These are phyloP conservation scores for Ondatra zibethicus DNA, from an alignment of 2,113 vertebrate species.

Conservation along the genomic window DNA sequence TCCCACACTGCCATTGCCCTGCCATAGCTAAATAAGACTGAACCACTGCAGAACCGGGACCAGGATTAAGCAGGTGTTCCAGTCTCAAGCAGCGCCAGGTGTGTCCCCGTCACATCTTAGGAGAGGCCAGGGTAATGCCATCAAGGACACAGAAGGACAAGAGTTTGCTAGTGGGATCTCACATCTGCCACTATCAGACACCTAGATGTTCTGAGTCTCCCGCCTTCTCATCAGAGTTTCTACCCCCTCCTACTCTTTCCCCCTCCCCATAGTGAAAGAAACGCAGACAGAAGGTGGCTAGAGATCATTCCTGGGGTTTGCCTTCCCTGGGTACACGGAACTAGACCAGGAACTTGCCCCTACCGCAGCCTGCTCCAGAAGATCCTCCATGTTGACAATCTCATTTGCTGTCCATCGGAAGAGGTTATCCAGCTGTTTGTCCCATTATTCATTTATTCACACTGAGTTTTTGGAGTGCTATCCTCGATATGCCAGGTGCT, in stretches of 20 bases:
- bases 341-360: background rate
- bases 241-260: background rate
- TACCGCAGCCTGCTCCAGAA: background rate
- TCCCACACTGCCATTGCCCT: background rate
- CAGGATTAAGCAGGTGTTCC: background rate
- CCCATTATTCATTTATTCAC: background rate
- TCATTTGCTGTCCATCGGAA: background rate
- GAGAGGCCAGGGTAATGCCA: background rate
- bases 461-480: background rate
- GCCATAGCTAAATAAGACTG: background rate
- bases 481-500: background rate
- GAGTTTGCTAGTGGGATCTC: conserved; percentile 26
- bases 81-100: conserved; percentile 82
- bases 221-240: background rate
- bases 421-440: background rate
- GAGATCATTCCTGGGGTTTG: background rate
- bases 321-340: background rate
- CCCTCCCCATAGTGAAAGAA: background rate
- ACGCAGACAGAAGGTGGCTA: background rate
- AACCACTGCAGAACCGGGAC: background rate
- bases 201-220: background rate
- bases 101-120: conserved; percentile 76
- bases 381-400: background rate
- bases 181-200: background rate
- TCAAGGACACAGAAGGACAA: conserved; percentile 33